Conservation (phyloP, 2,888 invertebrate genomes). For the Ptychoptera albimana region DNA sequence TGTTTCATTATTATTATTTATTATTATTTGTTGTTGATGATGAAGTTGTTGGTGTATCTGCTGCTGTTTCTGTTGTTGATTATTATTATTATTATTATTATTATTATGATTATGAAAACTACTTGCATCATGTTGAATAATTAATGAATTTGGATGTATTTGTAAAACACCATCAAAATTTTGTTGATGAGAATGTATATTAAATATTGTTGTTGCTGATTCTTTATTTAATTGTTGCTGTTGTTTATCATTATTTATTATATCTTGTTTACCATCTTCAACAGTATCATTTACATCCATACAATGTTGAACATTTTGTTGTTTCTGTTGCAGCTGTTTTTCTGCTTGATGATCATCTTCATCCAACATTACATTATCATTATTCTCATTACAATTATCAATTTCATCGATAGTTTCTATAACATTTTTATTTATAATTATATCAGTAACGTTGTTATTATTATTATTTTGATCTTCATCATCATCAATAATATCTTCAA, state of each 20-base stretch:
- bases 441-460: conserved; percentile 3
- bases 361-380: not conserved
- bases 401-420: not conserved
- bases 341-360: not conserved
- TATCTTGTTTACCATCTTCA: not conserved
- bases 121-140: conserved; percentile 7
- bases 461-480: conserved; percentile 13
- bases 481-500: conserved; percentile 11
- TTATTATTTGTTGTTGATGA: conserved; percentile 1
- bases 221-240: not conserved
- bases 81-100: not conserved
- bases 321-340: not conserved
- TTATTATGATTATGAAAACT: not conserved
- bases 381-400: not conserved
- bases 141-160: conserved; percentile 12
- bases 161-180: conserved; percentile 12
- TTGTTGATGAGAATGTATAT: conserved; percentile 6
- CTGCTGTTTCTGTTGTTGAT: too few relatives aligned
- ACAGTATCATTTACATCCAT: conserved; percentile 3
- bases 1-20: not conserved
- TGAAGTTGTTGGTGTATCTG: too few relatives aligned
- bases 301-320: not conserved
- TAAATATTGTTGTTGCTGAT: conserved; percentile 2
- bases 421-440: not conserved
- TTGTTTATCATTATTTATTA: not conserved